Evolutionary conservation across 2,888 invertebrate genomes (phyloP).

Genomic region (Polietes domitor): DNA sequence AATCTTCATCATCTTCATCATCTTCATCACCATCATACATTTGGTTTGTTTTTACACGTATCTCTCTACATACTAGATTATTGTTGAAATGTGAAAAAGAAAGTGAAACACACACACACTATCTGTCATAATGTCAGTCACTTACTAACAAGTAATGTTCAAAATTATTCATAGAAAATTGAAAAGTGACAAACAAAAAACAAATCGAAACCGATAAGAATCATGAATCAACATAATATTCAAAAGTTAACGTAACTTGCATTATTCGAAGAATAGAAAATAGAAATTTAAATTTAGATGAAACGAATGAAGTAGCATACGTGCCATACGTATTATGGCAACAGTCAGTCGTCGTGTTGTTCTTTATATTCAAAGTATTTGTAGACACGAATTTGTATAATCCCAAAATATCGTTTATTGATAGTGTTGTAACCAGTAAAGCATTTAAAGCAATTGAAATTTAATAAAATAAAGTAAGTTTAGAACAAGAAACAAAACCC

Average conservation of each 20-base stretch:
- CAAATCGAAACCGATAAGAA: neutral
- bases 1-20: too few species aligned
- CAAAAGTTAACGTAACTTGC: slow-evolving; percentile 49
- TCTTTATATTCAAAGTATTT: slow-evolving; percentile 20
- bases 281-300: neutral
- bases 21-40: neutral
- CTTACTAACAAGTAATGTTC: slow-evolving; percentile 24
- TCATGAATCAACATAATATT: neutral
- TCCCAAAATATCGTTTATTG: slow-evolving; percentile 40
- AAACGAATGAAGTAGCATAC: slow-evolving; percentile 11
- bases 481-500: neutral
- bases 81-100: neutral
- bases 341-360: slow-evolving; percentile 7
- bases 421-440: slow-evolving; percentile 58
- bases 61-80: neutral
- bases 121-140: neutral
- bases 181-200: neutral
- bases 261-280: slow-evolving; percentile 29
- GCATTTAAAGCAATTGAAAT: slow-evolving; percentile 57
- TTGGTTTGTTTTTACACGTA: neutral
- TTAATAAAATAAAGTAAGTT: slow-evolving; percentile 34
- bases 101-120: neutral
- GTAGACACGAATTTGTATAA: slow-evolving; percentile 38
- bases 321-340: too few species aligned
- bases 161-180: slow-evolving; percentile 12